Percentiles rank a stretch among this genome's conserved stretches.
Evolutionary conservation across 2,888 invertebrate species (phyloP).

Genomic region (Epinotia nisella): DNA sequence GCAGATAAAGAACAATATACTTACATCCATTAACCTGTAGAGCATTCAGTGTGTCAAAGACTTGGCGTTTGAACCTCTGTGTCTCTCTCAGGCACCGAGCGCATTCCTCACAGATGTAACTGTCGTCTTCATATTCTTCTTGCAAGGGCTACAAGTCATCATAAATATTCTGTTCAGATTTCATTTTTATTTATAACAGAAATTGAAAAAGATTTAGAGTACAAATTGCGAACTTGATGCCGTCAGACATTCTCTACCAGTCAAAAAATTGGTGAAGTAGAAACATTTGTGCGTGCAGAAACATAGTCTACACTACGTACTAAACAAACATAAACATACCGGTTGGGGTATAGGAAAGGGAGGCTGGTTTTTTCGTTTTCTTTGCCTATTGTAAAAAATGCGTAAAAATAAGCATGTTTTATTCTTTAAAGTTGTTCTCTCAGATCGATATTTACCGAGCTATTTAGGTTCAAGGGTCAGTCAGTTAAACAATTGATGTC

Average conservation of each 20-base stretch:
- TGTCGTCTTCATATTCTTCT: slow-evolving; percentile 49
- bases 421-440: no score
- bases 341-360: no score
- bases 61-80: slow-evolving; percentile 45
- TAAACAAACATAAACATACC: no score
- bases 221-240: not conserved
- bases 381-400: no score
- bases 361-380: no score
- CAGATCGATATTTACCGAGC: no score
- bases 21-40: slow-evolving; percentile 50
- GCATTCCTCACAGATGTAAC: slow-evolving; percentile 49
- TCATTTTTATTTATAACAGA: not conserved
- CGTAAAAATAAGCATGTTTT: no score
- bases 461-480: no score
- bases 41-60: slow-evolving; percentile 47
- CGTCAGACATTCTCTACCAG: not conserved
- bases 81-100: slow-evolving; percentile 43
- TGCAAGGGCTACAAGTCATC: slow-evolving; percentile 44
- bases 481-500: no score
- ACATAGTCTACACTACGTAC: no score
- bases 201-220: no score
- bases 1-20: slow-evolving; percentile 29
- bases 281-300: no score
- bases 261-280: not conserved
- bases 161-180: not conserved